phyloP scores from a whole-genome alignment of 2,797 vertebrate genomes.

The Epinephelus awoara region DNA sequence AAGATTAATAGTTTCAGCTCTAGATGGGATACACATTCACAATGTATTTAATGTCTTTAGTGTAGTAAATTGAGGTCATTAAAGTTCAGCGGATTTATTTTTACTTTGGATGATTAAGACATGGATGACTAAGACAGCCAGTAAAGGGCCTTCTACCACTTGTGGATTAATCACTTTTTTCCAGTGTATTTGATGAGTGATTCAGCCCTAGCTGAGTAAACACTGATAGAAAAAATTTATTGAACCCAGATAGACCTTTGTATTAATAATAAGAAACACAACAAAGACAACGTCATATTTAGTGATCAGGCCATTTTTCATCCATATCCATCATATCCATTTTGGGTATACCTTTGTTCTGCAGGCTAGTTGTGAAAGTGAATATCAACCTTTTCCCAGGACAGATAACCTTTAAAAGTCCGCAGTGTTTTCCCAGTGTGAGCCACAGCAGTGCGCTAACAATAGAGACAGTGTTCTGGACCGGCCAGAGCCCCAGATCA shows the following conservation, averaged over 20 bases:
- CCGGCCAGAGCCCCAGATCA: conserved; percentile 74
- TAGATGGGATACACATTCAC: background rate
- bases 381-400: conserved; percentile 75
- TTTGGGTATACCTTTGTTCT: conserved; percentile 35
- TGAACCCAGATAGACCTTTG: background rate
- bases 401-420: conserved; percentile 83
- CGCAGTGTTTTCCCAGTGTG: conserved; percentile 74
- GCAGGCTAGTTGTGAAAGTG: conserved; percentile 51
- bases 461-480: conserved; percentile 81
- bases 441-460: conserved; percentile 71
- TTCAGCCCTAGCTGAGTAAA: conserved; percentile 10
- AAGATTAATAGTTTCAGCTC: background rate
- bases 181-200: background rate
- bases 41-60: background rate
- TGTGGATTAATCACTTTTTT: conserved; percentile 30
- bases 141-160: conserved; percentile 10
- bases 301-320: conserved; percentile 22
- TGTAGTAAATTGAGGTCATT: background rate
- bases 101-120: background rate
- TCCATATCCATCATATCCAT: conserved; percentile 17
- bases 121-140: conserved; percentile 16
- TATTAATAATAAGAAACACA: conserved; percentile 7
- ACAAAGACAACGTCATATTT: conserved; percentile 23
- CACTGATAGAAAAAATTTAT: background rate
- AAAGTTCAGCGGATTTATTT: conserved; percentile 7